These are phyloP conservation scores for Lepus oiostolus DNA, from an alignment of 2,797 vertebrate species.

Conservation along the genomic window DNA sequence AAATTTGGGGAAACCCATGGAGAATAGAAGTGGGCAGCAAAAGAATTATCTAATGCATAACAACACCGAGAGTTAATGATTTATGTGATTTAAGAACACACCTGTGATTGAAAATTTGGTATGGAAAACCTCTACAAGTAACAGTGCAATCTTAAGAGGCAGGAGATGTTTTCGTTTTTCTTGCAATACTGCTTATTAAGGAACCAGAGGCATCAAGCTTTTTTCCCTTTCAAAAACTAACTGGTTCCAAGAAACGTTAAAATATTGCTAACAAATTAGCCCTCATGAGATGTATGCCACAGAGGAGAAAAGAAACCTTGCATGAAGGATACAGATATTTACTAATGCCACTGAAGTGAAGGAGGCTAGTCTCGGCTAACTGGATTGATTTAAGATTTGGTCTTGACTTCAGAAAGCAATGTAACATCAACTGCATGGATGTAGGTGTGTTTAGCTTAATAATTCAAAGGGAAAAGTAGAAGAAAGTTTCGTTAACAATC, in stretches of 20 bases:
- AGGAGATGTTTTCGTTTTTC: not conserved
- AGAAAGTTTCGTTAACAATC: conserved; percentile 70
- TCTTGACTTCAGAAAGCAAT: conserved; percentile 1
- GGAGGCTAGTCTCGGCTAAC: not conserved
- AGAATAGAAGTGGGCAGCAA: not conserved
- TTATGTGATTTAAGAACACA: not conserved
- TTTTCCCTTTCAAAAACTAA: conserved; percentile 8
- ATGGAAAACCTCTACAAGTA: not conserved
- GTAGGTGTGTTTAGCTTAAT: conserved; percentile 69
- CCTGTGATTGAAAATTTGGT: not conserved
- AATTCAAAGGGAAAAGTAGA: conserved; percentile 73
- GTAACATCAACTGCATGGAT: not conserved
- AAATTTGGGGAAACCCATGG: not conserved
- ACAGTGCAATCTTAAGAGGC: not conserved
- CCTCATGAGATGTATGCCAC: not conserved
- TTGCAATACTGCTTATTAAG: not conserved
- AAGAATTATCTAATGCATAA: not conserved
- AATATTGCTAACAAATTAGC: not conserved
- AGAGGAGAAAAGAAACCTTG: not conserved
- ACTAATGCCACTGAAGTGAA: not conserved
- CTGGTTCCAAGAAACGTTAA: conserved; percentile 9
- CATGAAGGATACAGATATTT: not conserved
- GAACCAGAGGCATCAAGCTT: not conserved
- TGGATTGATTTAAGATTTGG: conserved; percentile 34
- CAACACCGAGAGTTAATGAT: not conserved